Evolutionary conservation across 1,140 invertebrate genomes (phyloP).

Genomic region (Pogonomyrmex californicus): DNA sequence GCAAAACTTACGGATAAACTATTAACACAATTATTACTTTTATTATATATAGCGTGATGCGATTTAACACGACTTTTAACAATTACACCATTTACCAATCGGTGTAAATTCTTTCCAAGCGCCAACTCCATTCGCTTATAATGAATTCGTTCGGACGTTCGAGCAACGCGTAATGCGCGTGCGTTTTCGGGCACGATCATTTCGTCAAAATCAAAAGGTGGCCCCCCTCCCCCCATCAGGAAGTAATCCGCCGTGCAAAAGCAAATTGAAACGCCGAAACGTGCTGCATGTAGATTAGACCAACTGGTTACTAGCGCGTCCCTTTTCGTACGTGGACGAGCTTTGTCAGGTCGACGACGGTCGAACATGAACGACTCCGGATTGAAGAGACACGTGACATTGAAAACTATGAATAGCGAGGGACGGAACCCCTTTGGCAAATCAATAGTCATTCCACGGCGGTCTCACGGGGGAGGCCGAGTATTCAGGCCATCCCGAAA

Average conservation of each 20-base stretch:
- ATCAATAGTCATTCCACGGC: conserved; percentile 75
- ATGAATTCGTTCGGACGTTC: conserved; percentile 12
- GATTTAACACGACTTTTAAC: conserved; percentile 18
- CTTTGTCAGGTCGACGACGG: not conserved
- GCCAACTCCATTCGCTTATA: conserved; percentile 11
- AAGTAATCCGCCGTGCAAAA: conserved; percentile 69
- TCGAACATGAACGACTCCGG: conserved; percentile 44
- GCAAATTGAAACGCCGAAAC: conserved; percentile 77
- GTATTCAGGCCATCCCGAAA: not conserved
- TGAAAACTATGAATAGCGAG: conserved; percentile 76
- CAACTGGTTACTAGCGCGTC: conserved; percentile 70
- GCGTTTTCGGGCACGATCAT: not conserved
- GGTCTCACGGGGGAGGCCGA: conserved; percentile 63
- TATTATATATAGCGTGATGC: not conserved
- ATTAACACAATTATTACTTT: conserved; percentile 14
- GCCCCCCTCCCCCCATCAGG: not conserved
- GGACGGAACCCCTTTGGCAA: conserved; percentile 72
- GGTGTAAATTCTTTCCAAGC: conserved; percentile 2
- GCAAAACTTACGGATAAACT: not conserved
- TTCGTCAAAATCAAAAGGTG: conserved; percentile 58
- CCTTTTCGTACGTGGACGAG: conserved; percentile 54
- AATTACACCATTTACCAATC: conserved; percentile 27
- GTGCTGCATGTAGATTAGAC: conserved; percentile 76
- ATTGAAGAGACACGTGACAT: conserved; percentile 76
- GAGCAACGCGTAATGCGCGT: not conserved